Evolutionary conservation across 2,797 vertebrate genomes (phyloP), one percentile per base, ranked within the genome.

Genomic region (Mormyrus proboscirostris): DNA sequence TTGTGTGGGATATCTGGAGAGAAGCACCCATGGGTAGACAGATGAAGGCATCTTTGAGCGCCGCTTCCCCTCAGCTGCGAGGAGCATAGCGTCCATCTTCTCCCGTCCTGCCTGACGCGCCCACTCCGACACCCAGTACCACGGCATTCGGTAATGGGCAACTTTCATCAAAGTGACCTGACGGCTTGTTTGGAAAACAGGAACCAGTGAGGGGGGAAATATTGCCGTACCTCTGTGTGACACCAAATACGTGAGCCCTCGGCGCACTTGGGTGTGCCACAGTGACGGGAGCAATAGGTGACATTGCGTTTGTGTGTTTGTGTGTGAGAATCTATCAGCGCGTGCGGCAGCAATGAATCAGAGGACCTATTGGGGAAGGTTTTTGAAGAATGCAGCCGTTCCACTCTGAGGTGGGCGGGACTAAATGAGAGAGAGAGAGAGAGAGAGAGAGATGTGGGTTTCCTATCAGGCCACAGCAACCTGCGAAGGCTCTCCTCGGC

Each of bases 301-400:
- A 84, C 82, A 10, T 47, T 50, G 47, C 8, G 8, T 44, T 41
- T 25, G 82, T 50, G 44, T 82, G 76, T 47, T 29, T 82, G 16
- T 49, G 47, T 50, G 47, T 22, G 76, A 22, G 86, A 9, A 3
- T 53, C 12, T 91, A 82, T 88, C 5, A 88, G 4, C 41, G 85
- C 29, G 14, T 55, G 85, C 16, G 4, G 14, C 49, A 33, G 33
- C 29, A n/a, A 29, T 86, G 50, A 55, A 29, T 86, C 84, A 86
- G 50, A 53, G 9, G 8, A 51, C 50, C 50, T 57, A 53, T 38
- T 57, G 44, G 76, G 86, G 25, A 49, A 47, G 29, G 51, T 65
- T 38, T 69, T 87, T 90, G 89, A 94, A 93, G 94, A 95, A 96
- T 95, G 94, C 89, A 90, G 94, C 92, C 92, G 91, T 93, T 93